phyloP scores from a whole-genome alignment of 2,113 vertebrate genomes.

The Megaceryle torquata region DNA sequence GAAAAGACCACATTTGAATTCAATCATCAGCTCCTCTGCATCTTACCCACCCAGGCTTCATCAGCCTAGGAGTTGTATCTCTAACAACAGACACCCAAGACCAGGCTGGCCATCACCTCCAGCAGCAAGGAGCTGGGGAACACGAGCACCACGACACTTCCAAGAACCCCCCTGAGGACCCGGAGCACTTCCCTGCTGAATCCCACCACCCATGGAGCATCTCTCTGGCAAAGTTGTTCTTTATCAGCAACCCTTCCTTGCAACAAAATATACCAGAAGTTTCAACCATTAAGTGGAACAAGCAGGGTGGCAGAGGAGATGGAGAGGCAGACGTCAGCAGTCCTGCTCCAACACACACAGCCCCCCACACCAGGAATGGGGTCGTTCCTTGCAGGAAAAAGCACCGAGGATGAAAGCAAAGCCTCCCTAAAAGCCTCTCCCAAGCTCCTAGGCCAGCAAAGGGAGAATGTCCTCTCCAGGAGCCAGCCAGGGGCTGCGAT shows the following conservation, averaged over 20 bases:
- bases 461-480: not conserved
- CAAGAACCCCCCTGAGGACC: not conserved
- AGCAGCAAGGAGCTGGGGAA: not conserved
- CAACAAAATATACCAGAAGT: not conserved
- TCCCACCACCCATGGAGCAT: not conserved
- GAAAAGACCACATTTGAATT: not conserved
- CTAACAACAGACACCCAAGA: fast-evolving
- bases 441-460: not conserved
- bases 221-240: not conserved
- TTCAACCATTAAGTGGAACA: not conserved
- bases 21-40: not conserved
- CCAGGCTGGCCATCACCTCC: not conserved
- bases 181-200: not conserved
- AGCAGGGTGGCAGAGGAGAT: not conserved
- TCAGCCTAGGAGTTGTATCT: not conserved
- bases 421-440: not conserved
- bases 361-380: not conserved
- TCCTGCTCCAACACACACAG: not conserved
- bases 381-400: not conserved
- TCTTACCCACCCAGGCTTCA: not conserved
- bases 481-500: not conserved
- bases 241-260: not conserved
- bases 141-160: not conserved
- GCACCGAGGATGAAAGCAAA: not conserved
- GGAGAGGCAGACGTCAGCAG: not conserved